Evolutionary conservation across 2,888 invertebrate genomes (phyloP).

Genomic region (Scrobipalpa atriplicella): DNA sequence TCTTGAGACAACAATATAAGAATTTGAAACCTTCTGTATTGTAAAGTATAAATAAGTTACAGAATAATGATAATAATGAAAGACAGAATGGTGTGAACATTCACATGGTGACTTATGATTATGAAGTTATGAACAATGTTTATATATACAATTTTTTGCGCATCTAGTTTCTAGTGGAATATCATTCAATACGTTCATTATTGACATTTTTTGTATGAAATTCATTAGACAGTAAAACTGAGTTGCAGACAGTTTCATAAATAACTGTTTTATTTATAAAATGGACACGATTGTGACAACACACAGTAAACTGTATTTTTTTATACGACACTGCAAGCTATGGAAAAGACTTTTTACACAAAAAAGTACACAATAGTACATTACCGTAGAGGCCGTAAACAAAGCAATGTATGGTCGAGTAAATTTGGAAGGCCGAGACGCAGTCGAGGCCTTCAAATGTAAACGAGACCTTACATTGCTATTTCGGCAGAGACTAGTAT

Average conservation of each 20-base stretch:
- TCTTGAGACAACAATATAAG: neutral
- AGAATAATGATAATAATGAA: neutral
- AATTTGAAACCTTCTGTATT: neutral
- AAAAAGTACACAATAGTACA: too few species aligned
- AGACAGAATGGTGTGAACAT: conserved; percentile 48
- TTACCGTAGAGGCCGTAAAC: too few species aligned
- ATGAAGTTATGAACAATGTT: conserved; percentile 31
- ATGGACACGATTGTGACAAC: too few species aligned
- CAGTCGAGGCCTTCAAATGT: too few species aligned
- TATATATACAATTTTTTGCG: conserved; percentile 29
- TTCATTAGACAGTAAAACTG: neutral
- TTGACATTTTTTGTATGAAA: neutral
- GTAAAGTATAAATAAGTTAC: neutral
- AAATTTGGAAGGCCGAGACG: too few species aligned
- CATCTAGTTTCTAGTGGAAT: conserved; percentile 37
- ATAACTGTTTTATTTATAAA: neutral
- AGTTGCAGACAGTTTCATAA: neutral
- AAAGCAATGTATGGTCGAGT: too few species aligned
- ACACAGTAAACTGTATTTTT: too few species aligned
- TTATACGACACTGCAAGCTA: too few species aligned
- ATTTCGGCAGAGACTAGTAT: too few species aligned
- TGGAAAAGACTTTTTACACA: too few species aligned
- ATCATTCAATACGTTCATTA: conserved; percentile 6
- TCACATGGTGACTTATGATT: conserved; percentile 44
- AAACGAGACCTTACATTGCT: too few species aligned